phyloP scores from a whole-genome alignment of 2,888 invertebrate genomes.

The Phania funesta region DNA sequence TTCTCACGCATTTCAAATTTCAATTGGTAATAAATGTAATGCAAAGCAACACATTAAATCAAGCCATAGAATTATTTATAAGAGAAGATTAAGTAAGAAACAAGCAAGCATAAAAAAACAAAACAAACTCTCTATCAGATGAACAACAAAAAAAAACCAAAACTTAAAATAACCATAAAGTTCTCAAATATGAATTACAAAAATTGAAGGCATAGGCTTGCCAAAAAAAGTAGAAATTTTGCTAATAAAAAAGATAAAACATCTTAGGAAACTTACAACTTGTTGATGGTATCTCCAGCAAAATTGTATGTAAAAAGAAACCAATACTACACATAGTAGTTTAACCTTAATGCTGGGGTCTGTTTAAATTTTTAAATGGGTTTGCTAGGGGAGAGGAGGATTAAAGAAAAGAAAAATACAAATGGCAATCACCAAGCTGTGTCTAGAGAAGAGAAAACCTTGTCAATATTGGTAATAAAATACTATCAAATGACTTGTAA shows the following conservation, averaged over 20 bases:
- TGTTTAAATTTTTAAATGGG: not conserved
- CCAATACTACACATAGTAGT: constrained; percentile 62
- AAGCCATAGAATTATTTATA: constrained; percentile 69
- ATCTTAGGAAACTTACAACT: constrained; percentile 64
- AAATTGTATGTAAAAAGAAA: constrained; percentile 57
- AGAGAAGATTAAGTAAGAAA: constrained; percentile 70
- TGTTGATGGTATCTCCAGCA: constrained; percentile 59
- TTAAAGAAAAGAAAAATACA: not conserved
- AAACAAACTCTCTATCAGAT: constrained; percentile 12
- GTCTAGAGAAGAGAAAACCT: constrained; percentile 27
- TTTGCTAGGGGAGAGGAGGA: not conserved
- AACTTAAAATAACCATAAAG: constrained; percentile 41
- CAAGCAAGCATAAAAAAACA: constrained; percentile 11
- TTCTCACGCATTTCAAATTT: constrained; percentile 80
- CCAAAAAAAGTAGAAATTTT: constrained; percentile 14
- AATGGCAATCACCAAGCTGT: constrained; percentile 22
- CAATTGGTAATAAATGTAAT: constrained; percentile 80
- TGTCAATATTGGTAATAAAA: constrained; percentile 60
- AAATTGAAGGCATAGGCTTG: constrained; percentile 24
- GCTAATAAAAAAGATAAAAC: constrained; percentile 64
- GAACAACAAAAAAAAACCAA: not conserved
- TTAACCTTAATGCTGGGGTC: constrained; percentile 49
- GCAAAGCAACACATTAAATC: constrained; percentile 80
- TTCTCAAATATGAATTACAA: constrained; percentile 55
- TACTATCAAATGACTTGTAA: constrained; percentile 54